Evolutionary conservation across 2,888 invertebrate genomes (phyloP), one percentile per base, ranked within the genome.

Genomic region (Lasioglossum figueresi): DNA sequence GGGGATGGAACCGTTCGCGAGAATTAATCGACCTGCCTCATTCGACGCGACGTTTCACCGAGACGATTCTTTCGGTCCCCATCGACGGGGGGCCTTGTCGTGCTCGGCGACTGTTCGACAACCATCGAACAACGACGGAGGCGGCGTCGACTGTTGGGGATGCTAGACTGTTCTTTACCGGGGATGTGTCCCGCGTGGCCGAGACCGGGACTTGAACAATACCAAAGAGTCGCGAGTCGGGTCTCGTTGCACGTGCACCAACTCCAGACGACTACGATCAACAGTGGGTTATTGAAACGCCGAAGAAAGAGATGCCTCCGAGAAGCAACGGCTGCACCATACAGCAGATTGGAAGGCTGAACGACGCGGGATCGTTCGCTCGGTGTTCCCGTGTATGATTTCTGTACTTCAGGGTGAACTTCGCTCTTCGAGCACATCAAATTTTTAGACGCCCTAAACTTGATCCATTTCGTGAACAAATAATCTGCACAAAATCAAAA

Each of bases 301-400:
- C 63, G 80, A 80, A 79, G 76, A 40, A 40, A n/a, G 70, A 68
- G 68, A 34, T 37, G 40, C 34, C 10, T 23, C 68, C 10, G 19
- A 10, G 23, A 23, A 4, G 19, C 23, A 34, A 68, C 14, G 34
- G 68, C 37, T 19, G 31, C 31, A 6, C 27, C 16, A 27, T 68
- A 12, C 84, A 83, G 85, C 85, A 88, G 89, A 87, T 89, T 82
- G 89, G 81, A 86, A 90, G 88, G 34, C 31, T 70, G n/a, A 70
- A 23, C 70, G 56, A 0, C 52, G 23, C 52, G 52, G 23, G 23
- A 52, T 52, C 52, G 23, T 23, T 52, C 23, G 37, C 14, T 70
- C 70, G 16, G 19, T 31, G 19, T 2, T 16, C 31, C 16, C 12
- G 2, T 63, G 63, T 3, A 31, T 4, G 56, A 12, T 10, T 1